Evolutionary conservation across 2,113 vertebrate genomes (phyloP), one percentile per base, ranked within the genome.

Genomic region (Gobius niger): DNA sequence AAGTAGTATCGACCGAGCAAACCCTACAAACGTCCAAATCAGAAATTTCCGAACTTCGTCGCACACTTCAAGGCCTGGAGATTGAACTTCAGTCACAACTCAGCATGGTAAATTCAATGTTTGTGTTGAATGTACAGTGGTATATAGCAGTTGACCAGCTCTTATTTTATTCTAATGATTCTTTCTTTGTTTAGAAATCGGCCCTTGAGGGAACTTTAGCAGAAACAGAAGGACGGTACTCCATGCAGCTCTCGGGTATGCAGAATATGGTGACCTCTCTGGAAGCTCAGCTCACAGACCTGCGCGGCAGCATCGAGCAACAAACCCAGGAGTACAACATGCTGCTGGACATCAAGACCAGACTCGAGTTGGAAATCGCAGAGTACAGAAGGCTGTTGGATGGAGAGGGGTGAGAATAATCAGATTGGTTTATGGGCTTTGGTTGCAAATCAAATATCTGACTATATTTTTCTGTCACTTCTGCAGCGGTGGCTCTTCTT

Each of bases 351-450:
- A 91, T 96, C 88, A 98, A 98, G 77, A 91, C 93, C 0, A 87
- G 95, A 0, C 91, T 98, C 88, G 96, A 98, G 83, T 91, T 95
- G 93, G 96, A 98, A 82, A 98, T 98, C 0, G 89, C 94, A 65
- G 94, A 96, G 1, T 98, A 98, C 92, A 96, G 92, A 75, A 93
- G 87, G 49, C 92, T 98, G 83, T 75, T 98, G 65, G 96, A 98
- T 64, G 94, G 93, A 81, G 94, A 94, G 84, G 87, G 79, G 94
- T 94, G 65, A 76, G 82, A 10, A 11, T 24, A 63, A 8, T 14
- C 15, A 46, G 47, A 62, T 34, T 13, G 16, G 2, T 9, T 5
- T 7, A 54, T 66, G 46, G 60, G 44, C n/a, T 41, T 1, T 19
- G 4, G 16, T 0, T 1, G 47, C 47, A 50, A 24, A 64, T 1